Conservation (phyloP, 2,888 invertebrate genomes). For the Microchrysa polita region DNA sequence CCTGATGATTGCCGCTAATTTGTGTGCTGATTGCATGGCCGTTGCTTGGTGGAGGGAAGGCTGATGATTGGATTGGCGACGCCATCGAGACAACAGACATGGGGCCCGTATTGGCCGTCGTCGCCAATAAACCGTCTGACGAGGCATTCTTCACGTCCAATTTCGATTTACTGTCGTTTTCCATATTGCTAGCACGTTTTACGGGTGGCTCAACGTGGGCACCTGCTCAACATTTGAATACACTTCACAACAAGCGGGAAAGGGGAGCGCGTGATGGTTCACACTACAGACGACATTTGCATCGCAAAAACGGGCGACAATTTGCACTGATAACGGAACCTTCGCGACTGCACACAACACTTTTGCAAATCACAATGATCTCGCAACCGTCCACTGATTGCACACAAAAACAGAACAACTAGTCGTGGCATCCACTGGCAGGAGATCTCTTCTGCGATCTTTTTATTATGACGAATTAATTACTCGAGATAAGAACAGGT, state of each 20-base stretch:
- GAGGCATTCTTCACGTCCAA: constrained; percentile 12
- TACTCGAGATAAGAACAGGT: constrained; percentile 8
- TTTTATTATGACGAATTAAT: constrained; percentile 16
- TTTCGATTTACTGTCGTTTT: constrained; percentile 35
- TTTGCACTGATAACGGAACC: neutral
- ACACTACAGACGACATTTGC: constrained; percentile 8
- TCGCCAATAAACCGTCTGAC: constrained; percentile 27
- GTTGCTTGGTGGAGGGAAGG: neutral
- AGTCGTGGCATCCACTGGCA: neutral
- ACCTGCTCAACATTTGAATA: too few species aligned
- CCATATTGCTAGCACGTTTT: constrained; percentile 14
- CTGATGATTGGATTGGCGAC: neutral
- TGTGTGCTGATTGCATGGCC: neutral
- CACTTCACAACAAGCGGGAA: too few species aligned
- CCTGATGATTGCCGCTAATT: constrained; percentile 4
- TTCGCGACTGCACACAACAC: constrained; percentile 8
- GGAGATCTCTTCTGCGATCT: constrained; percentile 2
- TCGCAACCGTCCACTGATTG: too few species aligned
- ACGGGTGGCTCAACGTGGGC: neutral
- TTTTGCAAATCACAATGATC: neutral
- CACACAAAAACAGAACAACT: too few species aligned
- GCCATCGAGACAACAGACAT: constrained; percentile 1
- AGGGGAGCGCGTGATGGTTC: neutral
- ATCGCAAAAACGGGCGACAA: neutral
- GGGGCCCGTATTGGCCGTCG: neutral